Evolutionary conservation across 2,888 invertebrate species (phyloP).

Genomic region (Odontothrips loti): DNA sequence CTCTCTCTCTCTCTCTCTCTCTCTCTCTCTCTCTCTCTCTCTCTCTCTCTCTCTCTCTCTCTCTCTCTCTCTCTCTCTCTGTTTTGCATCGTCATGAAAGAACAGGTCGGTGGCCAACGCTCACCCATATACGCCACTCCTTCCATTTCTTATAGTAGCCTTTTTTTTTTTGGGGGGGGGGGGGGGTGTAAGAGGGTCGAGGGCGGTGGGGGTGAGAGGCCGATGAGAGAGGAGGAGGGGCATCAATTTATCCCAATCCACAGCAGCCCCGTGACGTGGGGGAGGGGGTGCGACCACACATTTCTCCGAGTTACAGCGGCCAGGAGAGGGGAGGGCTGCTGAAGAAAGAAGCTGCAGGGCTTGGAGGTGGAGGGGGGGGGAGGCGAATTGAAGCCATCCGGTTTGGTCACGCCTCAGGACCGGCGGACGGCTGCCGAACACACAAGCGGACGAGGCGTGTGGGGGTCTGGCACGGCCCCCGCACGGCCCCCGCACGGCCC

Average conservation of each 20-base stretch:
- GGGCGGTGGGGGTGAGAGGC: neutral
- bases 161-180: too few relatives aligned
- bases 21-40: slow-evolving; percentile 29
- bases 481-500: too few relatives aligned
- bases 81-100: neutral
- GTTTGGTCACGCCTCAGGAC: neutral
- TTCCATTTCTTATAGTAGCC: too few relatives aligned
- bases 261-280: neutral
- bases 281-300: neutral
- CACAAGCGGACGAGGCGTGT: too few relatives aligned
- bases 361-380: neutral
- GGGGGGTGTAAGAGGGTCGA: too few relatives aligned
- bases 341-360: neutral
- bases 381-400: neutral
- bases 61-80: neutral
- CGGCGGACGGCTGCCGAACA: too few relatives aligned
- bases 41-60: neutral
- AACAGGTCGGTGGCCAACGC: too few relatives aligned
- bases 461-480: too few relatives aligned
- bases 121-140: too few relatives aligned
- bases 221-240: neutral
- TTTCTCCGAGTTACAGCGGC: slow-evolving; percentile 4
- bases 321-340: too few relatives aligned
- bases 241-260: slow-evolving; percentile 6
- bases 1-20: slow-evolving; percentile 24